Evolutionary conservation across 2,888 invertebrate species (phyloP).

Genomic region (Hymenopus coronatus): DNA sequence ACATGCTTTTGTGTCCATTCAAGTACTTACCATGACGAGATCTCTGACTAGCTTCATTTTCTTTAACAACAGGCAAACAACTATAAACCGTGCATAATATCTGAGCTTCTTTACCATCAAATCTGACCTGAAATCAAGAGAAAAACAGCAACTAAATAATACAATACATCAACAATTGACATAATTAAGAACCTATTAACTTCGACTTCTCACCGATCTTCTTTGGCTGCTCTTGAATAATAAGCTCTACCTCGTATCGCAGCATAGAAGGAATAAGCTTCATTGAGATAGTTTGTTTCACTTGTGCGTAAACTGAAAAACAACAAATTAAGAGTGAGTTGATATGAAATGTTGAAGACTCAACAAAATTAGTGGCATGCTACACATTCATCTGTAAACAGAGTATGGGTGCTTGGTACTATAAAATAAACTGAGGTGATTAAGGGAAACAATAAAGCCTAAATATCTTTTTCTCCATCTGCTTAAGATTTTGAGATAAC

Average conservation of each 20-base stretch:
- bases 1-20: background rate
- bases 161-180: background rate
- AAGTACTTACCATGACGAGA: constrained; percentile 63
- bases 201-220: constrained; percentile 66
- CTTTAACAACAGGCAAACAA: constrained; percentile 89
- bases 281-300: constrained; percentile 93
- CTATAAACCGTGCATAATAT: constrained; percentile 95
- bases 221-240: constrained; percentile 89
- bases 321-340: background rate
- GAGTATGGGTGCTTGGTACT: too few species aligned
- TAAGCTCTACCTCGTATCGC: constrained; percentile 92
- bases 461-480: too few species aligned
- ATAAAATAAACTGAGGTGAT: too few species aligned
- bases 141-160: background rate
- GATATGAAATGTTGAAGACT: too few species aligned
- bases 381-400: too few species aligned
- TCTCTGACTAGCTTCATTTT: constrained; percentile 91
- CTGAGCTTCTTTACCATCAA: constrained; percentile 93
- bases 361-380: too few species aligned
- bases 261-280: constrained; percentile 94
- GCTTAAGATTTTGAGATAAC: too few species aligned
- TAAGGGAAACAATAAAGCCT: too few species aligned
- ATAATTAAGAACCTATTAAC: background rate
- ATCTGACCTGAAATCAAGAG: constrained; percentile 61
- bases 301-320: constrained; percentile 83